Evolutionary conservation across 2,113 vertebrate species (phyloP).

Genomic region (Mastomys coucha): DNA sequence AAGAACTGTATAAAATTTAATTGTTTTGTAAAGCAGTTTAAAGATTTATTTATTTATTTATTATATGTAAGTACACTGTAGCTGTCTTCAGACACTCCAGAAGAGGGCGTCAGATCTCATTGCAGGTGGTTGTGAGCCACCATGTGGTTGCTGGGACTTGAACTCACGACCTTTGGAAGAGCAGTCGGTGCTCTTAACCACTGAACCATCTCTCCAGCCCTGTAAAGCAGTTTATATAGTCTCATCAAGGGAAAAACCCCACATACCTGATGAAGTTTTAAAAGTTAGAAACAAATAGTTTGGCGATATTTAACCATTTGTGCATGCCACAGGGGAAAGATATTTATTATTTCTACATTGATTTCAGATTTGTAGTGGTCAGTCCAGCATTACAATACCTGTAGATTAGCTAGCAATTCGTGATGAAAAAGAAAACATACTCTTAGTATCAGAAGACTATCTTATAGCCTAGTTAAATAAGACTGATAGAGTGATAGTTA

Average conservation of each 20-base stretch:
- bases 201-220: no score
- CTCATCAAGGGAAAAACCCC: not conserved
- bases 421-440: constrained; percentile 34
- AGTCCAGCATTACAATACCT: not conserved
- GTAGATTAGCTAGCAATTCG: constrained; percentile 17
- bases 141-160: no score
- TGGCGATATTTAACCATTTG: constrained; percentile 36
- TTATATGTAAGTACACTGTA: no score
- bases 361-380: constrained; percentile 8
- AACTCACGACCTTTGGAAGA: no score
- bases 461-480: not conserved
- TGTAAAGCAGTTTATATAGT: constrained; percentile 46
- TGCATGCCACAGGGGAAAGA: not conserved
- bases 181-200: no score
- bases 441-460: constrained; percentile 19
- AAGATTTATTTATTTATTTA: no score
- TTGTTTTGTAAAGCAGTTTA: constrained; percentile 48
- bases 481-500: constrained; percentile 8
- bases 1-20: constrained; percentile 48
- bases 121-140: no score
- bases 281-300: constrained; percentile 25
- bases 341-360: constrained; percentile 28
- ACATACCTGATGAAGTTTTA: not conserved
- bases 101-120: no score
- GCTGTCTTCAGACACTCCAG: no score